Conservation (phyloP, 2,797 vertebrate genomes). For the Otolemur crassicaudatus region DNA sequence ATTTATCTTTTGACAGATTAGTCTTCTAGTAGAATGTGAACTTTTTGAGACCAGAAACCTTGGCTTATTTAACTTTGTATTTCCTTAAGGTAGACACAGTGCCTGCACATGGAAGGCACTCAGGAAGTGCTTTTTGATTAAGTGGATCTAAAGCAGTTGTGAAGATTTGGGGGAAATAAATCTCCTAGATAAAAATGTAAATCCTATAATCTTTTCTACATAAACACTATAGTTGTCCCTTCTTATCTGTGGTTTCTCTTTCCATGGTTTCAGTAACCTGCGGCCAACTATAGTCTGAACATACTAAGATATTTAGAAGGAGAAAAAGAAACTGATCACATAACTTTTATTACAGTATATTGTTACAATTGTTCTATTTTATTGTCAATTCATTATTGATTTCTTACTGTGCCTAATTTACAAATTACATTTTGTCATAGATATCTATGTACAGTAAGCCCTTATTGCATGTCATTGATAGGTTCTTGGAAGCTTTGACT, state of each 20-base stretch:
- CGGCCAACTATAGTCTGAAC: background rate
- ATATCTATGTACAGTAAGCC: background rate
- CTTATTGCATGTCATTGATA: background rate
- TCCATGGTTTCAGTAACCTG: background rate
- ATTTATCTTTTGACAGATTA: constrained; percentile 1
- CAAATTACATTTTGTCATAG: background rate
- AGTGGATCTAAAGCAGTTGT: constrained; percentile 15
- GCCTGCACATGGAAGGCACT: background rate
- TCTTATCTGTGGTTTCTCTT: background rate
- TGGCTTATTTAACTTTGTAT: constrained; percentile 36
- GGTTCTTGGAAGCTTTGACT: background rate
- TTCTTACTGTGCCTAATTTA: background rate
- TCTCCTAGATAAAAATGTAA: constrained; percentile 35
- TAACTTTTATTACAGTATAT: background rate
- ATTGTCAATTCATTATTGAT: background rate
- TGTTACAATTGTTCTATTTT: background rate
- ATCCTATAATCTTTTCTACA: constrained; percentile 3
- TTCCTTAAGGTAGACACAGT: background rate
- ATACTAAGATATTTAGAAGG: background rate
- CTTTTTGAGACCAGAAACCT: background rate
- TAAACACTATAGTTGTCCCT: background rate
- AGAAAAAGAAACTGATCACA: background rate
- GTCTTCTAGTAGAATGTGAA: background rate
- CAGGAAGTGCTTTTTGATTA: constrained; percentile 12
- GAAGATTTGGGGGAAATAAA: constrained; percentile 55